phyloP scores from a whole-genome alignment of 2,113 vertebrate species.

The Seriola aureovittata region DNA sequence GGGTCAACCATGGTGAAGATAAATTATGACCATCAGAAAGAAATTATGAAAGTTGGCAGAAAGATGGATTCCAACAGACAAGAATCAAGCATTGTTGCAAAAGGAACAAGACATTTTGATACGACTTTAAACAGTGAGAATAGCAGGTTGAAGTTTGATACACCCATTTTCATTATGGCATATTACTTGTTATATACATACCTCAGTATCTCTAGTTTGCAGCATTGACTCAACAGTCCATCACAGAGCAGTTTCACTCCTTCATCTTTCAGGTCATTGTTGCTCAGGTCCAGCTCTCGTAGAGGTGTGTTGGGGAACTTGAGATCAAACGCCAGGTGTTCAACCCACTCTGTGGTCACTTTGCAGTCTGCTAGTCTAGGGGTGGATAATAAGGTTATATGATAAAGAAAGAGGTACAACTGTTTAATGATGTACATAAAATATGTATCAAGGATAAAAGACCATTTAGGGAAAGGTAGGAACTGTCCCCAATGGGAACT shows the following conservation, averaged over 20 bases:
- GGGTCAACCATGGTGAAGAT: too few relatives aligned
- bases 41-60: too few relatives aligned
- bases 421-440: background rate
- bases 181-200: background rate
- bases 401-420: background rate
- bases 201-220: slow-evolving; percentile 67
- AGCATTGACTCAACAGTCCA: slow-evolving; percentile 61
- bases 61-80: too few relatives aligned
- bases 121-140: too few relatives aligned
- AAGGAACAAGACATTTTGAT: background rate
- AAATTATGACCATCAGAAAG: too few relatives aligned
- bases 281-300: slow-evolving; percentile 69
- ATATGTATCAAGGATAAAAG: background rate
- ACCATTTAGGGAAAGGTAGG: background rate
- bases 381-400: background rate
- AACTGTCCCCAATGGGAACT: too few relatives aligned
- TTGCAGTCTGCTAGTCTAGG: slow-evolving; percentile 71
- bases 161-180: too few relatives aligned
- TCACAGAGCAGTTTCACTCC: slow-evolving; percentile 54
- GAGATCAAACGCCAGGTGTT: slow-evolving; percentile 53
- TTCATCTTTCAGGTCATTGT: slow-evolving; percentile 65
- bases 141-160: too few relatives aligned
- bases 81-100: background rate
- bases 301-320: slow-evolving; percentile 46
- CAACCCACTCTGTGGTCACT: slow-evolving; percentile 56